These are phyloP conservation scores for Catharus ustulatus DNA, from an alignment of 2,797 vertebrate genomes.

Conservation along the genomic window DNA sequence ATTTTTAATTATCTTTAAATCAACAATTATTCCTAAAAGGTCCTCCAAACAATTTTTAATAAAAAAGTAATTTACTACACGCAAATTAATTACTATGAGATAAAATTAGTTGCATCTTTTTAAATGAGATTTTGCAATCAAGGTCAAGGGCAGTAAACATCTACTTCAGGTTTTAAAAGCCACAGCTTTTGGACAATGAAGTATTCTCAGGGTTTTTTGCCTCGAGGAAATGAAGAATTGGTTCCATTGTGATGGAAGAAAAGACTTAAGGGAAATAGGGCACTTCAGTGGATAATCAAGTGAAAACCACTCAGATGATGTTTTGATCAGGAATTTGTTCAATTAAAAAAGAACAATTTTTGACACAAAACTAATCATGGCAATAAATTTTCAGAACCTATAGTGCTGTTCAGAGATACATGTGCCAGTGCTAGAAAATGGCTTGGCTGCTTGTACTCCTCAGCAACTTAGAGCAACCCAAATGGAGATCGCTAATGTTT, in stretches of 20 bases:
- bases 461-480: background rate
- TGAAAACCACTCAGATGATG: background rate
- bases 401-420: background rate
- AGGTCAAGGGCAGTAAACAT: slow-evolving; percentile 45
- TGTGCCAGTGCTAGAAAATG: background rate
- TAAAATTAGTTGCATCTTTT: slow-evolving; percentile 42
- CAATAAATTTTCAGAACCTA: background rate
- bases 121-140: slow-evolving; percentile 42
- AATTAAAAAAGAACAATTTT: slow-evolving; percentile 11
- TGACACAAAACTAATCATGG: background rate
- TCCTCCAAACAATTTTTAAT: slow-evolving; percentile 34
- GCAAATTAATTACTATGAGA: slow-evolving; percentile 49
- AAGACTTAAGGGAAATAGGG: slow-evolving; percentile 6
- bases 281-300: slow-evolving; percentile 3
- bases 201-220: background rate
- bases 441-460: background rate
- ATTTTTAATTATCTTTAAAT: slow-evolving; percentile 57
- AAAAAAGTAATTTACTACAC: slow-evolving; percentile 43
- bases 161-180: slow-evolving; percentile 11
- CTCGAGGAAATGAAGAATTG: slow-evolving; percentile 29
- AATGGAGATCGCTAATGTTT: background rate
- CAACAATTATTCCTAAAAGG: slow-evolving; percentile 55
- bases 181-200: background rate
- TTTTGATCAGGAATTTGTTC: background rate
- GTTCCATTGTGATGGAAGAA: slow-evolving; percentile 15